phyloP scores from a whole-genome alignment of 1,140 invertebrate species.

The Atta texana region DNA sequence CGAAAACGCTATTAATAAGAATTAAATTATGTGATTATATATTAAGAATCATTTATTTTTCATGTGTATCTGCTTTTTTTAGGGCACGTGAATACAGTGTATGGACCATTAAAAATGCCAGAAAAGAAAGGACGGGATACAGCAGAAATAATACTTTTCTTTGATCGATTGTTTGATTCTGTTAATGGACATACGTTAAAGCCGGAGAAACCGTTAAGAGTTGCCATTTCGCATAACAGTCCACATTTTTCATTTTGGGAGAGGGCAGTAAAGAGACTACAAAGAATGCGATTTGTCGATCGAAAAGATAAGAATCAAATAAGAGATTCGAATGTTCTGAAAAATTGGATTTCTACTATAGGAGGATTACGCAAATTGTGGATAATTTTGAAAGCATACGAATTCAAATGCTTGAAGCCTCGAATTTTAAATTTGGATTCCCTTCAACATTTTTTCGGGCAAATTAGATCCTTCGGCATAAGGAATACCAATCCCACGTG shows the following conservation, averaged over 20 bases:
- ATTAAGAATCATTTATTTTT: background rate
- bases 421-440: constrained; percentile 36
- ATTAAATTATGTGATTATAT: background rate
- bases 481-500: constrained; percentile 33
- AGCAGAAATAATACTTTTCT: constrained; percentile 56
- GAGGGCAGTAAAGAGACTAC: constrained; percentile 12
- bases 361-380: constrained; percentile 44
- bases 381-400: constrained; percentile 9
- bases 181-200: constrained; percentile 51
- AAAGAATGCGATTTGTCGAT: constrained; percentile 41
- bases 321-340: constrained; percentile 3
- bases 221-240: constrained; percentile 40
- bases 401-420: constrained; percentile 34
- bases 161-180: constrained; percentile 55
- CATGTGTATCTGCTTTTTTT: background rate
- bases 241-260: constrained; percentile 41
- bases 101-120: constrained; percentile 48
- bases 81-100: constrained; percentile 34
- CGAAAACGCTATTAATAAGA: too few relatives aligned
- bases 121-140: constrained; percentile 47
- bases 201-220: constrained; percentile 42
- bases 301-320: background rate
- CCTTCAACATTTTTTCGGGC: constrained; percentile 33
- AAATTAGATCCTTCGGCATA: constrained; percentile 21
- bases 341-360: constrained; percentile 49